Conservation (phyloP, 2,888 invertebrate species). For the Lamellibrachia columna region DNA sequence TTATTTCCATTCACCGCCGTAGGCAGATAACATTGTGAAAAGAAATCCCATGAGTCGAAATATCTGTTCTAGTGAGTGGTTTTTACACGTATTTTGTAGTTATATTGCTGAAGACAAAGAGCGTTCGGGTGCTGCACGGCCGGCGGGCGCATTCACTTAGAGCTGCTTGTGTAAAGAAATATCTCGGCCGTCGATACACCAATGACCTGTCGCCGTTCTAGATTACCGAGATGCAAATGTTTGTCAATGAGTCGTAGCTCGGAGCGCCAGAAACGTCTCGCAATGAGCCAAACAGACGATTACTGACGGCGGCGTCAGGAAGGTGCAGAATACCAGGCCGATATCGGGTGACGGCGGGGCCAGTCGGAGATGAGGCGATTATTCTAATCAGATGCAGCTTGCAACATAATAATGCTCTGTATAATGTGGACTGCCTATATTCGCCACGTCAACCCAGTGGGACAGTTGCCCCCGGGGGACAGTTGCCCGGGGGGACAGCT, state of each 20-base stretch:
- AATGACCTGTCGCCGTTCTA: background rate
- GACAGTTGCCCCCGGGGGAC: background rate
- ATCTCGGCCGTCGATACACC: background rate
- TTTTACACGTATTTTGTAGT: background rate
- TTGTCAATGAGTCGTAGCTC: background rate
- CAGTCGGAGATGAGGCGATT: background rate
- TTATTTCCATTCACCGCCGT: background rate
- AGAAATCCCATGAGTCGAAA: conserved; percentile 8
- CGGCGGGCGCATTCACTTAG: background rate
- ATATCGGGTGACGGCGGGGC: background rate
- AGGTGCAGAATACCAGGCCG: background rate
- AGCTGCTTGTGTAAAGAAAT: background rate
- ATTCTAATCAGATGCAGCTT: conserved; percentile 9
- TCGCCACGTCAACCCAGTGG: background rate
- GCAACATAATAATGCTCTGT: background rate
- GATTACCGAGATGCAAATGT: background rate
- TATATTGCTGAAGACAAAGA: background rate
- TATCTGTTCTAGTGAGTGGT: background rate
- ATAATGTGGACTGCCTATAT: background rate
- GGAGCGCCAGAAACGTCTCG: background rate
- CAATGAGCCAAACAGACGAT: background rate
- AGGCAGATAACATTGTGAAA: background rate
- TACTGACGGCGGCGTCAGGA: background rate
- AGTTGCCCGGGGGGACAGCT: background rate
- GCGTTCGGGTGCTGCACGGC: background rate